Evolutionary conservation across 2,888 invertebrate genomes (phyloP), one percentile per base, ranked within the genome.

Genomic region (Adelognathus sp.): DNA sequence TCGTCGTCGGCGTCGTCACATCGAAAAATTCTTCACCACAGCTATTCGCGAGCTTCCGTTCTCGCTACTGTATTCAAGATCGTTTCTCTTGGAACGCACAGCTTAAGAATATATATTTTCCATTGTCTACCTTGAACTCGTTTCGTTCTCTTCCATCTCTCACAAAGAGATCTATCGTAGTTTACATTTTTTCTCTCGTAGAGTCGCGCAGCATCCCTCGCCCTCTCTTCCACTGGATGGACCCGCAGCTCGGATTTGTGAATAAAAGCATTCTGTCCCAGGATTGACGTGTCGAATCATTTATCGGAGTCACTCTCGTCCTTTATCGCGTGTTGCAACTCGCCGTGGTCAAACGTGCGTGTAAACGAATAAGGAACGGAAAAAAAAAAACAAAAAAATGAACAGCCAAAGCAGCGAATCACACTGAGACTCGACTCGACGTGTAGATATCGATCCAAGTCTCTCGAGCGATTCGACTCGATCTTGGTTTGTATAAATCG

Each of bases 391-490:
- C n/a, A n/a, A n/a, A n/a, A n/a, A n/a, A n/a, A 39, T 52, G 66
- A 70, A 64, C 64, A 33, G 69, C 63, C 33, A 39, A 39, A 33
- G 56, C 54, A 61, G 70, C 73, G 74, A 79, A 79, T 79, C 74
- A 70, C 58, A 39, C 63, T 54, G 58, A 29, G 69, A 64, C 60
- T 74, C 52, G 60, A 79, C 74, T 66, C 78, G 70, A 73, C 69
- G 69, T 24, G 41, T 9, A 70, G 78, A 79, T 79, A 79, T 79
- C 78, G 78, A 79, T 79, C 74, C 64, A 52, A 64, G 60, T n/a
- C 60, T 36, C 60, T 16, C 16, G 67, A 27, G 44, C 56, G 78
- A 78, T 74, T 69, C 78, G 69, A 63, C 58, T 64, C 39, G 31
- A 50, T 33, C 33, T 60, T 11, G 44, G 29, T 41, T 2, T 36